Conservation (phyloP, 1,140 invertebrate genomes). For the Bursaphelenchus mucronatus region DNA sequence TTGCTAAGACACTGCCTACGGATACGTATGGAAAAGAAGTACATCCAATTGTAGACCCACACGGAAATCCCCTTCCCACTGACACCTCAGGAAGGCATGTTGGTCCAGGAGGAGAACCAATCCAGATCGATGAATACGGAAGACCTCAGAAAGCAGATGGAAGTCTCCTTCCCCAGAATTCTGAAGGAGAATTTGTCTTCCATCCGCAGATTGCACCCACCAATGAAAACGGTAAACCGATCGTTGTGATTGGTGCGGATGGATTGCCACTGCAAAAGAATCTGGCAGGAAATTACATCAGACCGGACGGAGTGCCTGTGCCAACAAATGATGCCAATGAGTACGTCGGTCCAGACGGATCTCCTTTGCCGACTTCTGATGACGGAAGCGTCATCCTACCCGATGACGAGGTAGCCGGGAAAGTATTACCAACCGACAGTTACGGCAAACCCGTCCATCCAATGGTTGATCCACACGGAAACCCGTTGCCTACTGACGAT, state of each 20-base stretch:
- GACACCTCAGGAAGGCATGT: constrained; percentile 31
- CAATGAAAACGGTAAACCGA: constrained; percentile 4
- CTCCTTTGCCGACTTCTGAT: constrained; percentile 18
- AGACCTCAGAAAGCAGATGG: constrained; percentile 28
- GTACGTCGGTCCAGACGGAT: constrained; percentile 22
- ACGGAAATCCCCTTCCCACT: constrained; percentile 37
- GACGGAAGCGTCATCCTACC: constrained; percentile 31
- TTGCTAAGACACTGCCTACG: constrained; percentile 30
- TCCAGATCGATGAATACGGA: constrained; percentile 17
- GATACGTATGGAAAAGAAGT: constrained; percentile 48
- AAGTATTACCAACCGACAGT: constrained; percentile 35
- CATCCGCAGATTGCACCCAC: background rate
- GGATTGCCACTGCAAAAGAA: constrained; percentile 34
- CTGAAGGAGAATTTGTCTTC: constrained; percentile 3
- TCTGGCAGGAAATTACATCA: constrained; percentile 30
- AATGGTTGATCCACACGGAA: constrained; percentile 4
- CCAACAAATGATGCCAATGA: constrained; percentile 33
- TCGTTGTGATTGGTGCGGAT: constrained; percentile 12
- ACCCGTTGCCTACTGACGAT: background rate
- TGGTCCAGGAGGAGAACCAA: constrained; percentile 4
- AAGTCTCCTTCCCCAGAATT: constrained; percentile 12
- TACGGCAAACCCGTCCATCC: constrained; percentile 31
- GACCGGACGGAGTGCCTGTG: constrained; percentile 46
- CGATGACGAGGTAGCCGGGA: constrained; percentile 2
- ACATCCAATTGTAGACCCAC: constrained; percentile 34